These are phyloP conservation scores for Marronus borbonicus DNA, from an alignment of 2,888 invertebrate genomes.

Conservation along the genomic window DNA sequence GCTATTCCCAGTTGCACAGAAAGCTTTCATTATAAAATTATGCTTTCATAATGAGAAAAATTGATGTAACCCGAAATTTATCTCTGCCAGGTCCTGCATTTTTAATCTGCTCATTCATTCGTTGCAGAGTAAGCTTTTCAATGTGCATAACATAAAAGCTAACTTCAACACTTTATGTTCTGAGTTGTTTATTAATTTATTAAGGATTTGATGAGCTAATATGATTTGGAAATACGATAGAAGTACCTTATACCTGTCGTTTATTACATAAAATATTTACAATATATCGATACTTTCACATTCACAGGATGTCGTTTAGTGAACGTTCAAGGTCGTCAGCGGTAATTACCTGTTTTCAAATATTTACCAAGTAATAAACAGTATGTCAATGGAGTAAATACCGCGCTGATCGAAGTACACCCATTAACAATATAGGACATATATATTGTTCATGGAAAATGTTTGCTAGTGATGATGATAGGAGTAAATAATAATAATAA, in stretches of 20 bases:
- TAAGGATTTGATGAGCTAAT: background rate
- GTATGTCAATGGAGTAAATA: constrained; percentile 1
- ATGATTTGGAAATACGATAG: background rate
- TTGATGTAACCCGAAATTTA: constrained; percentile 10
- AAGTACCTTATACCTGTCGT: background rate
- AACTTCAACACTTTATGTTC: background rate
- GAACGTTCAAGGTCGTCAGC: constrained; percentile 19
- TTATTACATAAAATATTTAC: background rate
- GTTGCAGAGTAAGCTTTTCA: background rate
- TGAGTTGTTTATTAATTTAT: background rate
- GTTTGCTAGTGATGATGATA: background rate
- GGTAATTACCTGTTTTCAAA: constrained; percentile 14
- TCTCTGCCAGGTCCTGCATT: background rate
- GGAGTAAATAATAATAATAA: too few relatives aligned
- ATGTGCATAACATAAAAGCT: background rate
- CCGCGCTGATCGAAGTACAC: background rate
- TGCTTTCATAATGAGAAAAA: constrained; percentile 10
- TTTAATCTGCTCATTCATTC: constrained; percentile 11
- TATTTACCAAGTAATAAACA: constrained; percentile 11
- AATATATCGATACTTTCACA: background rate
- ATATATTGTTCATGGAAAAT: too few relatives aligned
- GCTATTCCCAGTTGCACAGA: constrained; percentile 11
- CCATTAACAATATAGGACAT: too few relatives aligned
- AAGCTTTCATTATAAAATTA: constrained; percentile 14
- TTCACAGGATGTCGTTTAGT: constrained; percentile 6